Evolutionary conservation across 2,888 invertebrate genomes (phyloP), one percentile per base, ranked within the genome.

Genomic region (Nycteola revayana): DNA sequence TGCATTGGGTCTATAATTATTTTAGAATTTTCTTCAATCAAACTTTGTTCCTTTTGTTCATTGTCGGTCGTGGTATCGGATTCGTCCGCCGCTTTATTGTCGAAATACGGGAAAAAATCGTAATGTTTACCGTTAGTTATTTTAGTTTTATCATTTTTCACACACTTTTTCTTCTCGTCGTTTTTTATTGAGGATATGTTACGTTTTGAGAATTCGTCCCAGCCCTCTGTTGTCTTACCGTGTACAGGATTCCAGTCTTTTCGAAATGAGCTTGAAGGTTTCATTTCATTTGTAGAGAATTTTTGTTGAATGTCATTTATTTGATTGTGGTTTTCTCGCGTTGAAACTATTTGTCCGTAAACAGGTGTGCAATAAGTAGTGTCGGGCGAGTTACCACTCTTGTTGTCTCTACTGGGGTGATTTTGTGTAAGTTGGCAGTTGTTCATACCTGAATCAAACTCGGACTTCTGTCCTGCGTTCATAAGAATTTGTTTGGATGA

Each of bases 1-100:
- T 85, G 89, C 88, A 88, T 84, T 76, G 89, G 79, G 67, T 88
- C 85, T 85, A 88, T 56, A 68, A 88, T 84, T 69, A 85, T 75
- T 70, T 83, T 81, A 79, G 81, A 75, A 75, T 74, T 78, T 50
- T 82, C 84, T 39, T 81, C 80, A 35, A 65, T 69, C 43, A 62
- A 54, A 23, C 39, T 44, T 53, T 46, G 58, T 53, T 60, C 53
- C 30, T 56, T 46, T 32, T 52, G 42, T 28, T 29, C 42, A 45
- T 44, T 47, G 18, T 60, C 56, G 23, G 32, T 56, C 4, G 22
- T 35, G 6, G 35, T 41, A 0, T 61, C 47, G 5, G 54, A 47
- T 25, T 65, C 66, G 1, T 74, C 66, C 5, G 58, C 56, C 17
- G 67, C 42, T 60, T 86, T 87, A 75, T 86, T 88, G 71, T 87